These are phyloP conservation scores for Protonibea diacanthus DNA, from an alignment of 2,797 vertebrate genomes.

Conservation along the genomic window DNA sequence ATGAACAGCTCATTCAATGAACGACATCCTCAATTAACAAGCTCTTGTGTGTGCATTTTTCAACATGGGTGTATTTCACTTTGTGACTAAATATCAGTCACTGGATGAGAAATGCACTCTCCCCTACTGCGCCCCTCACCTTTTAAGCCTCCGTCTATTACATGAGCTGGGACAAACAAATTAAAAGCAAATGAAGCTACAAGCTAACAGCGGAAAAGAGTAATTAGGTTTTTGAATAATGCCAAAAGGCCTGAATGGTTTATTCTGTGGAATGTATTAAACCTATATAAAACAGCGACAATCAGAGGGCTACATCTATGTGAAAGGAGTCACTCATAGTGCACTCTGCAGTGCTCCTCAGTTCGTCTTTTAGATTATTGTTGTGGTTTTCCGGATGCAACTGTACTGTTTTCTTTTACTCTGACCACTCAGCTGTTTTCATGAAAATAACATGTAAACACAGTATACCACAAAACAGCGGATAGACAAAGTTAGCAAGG, in stretches of 20 bases:
- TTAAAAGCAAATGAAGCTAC: background rate
- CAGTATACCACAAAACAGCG: background rate
- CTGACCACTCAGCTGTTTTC: background rate
- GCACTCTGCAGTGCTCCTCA: constrained; percentile 12
- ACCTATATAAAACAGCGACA: background rate
- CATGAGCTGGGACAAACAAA: background rate
- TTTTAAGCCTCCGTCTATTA: background rate
- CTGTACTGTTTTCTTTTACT: constrained; percentile 11
- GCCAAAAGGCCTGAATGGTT: background rate
- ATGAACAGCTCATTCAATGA: background rate
- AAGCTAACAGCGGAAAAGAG: background rate
- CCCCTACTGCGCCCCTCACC: background rate
- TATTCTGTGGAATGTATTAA: background rate
- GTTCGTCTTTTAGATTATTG: constrained; percentile 8
- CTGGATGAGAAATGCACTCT: background rate
- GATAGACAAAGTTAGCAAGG: background rate
- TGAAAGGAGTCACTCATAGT: background rate
- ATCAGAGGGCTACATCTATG: background rate
- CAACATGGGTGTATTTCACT: constrained; percentile 28
- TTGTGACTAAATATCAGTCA: constrained; percentile 20
- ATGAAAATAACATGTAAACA: background rate
- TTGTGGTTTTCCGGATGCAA: background rate
- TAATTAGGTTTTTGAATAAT: background rate
- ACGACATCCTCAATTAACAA: constrained; percentile 17
- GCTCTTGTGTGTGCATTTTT: constrained; percentile 11